Evolutionary conservation across 2,888 invertebrate species (phyloP).

Genomic region (Petrophora chlorosata): DNA sequence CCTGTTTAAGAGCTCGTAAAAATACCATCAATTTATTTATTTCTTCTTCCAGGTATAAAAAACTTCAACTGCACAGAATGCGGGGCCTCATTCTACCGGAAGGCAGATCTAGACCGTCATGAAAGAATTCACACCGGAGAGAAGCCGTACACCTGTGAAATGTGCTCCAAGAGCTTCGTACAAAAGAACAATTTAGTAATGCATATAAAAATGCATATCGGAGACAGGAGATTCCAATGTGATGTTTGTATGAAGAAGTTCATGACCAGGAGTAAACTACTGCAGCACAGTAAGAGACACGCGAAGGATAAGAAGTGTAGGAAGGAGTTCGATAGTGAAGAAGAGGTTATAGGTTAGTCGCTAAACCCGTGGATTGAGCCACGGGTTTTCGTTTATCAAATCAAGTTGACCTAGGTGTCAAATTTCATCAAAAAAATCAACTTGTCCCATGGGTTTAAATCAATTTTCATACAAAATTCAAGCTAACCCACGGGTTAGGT

Average conservation of each 20-base stretch:
- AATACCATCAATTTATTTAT: neutral
- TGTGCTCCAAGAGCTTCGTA: conserved; percentile 67
- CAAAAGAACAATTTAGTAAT: conserved; percentile 72
- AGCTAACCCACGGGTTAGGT: no score
- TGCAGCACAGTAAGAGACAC: conserved; percentile 60
- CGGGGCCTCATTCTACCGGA: conserved; percentile 65
- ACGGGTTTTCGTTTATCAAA: no score
- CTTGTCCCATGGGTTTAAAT: no score
- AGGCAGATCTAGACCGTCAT: conserved; percentile 68
- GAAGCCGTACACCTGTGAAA: conserved; percentile 66
- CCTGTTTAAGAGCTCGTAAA: no score
- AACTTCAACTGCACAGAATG: conserved; percentile 67
- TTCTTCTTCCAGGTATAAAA: conserved; percentile 49
- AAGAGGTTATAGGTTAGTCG: neutral
- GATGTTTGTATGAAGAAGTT: conserved; percentile 61
- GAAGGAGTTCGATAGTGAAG: conserved; percentile 4
- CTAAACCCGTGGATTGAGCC: neutral
- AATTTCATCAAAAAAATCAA: no score
- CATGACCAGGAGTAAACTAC: conserved; percentile 62
- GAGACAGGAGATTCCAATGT: conserved; percentile 62
- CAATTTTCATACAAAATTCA: no score
- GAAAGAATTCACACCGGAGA: conserved; percentile 68
- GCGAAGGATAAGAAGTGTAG: conserved; percentile 57
- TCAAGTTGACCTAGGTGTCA: no score
- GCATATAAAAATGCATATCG: conserved; percentile 69